Evolutionary conservation across 2,888 invertebrate species (phyloP).

Genomic region (Callinectes sapidus): DNA sequence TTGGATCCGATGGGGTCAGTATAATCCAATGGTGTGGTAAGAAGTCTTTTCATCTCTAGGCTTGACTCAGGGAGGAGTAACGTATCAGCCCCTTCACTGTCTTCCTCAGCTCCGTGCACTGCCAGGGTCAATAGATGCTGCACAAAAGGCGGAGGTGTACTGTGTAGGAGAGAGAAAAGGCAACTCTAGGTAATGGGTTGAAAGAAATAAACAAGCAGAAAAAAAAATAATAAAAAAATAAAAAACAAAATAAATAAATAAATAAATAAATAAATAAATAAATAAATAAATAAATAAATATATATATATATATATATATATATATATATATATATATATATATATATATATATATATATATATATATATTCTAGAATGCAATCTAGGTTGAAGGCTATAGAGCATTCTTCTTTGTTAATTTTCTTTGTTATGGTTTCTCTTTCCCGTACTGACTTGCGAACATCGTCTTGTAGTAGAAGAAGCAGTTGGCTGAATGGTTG

Average conservation of each 20-base stretch:
- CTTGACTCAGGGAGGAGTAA: slow-evolving; percentile 17
- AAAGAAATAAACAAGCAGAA: not conserved
- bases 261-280: not conserved
- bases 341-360: not conserved
- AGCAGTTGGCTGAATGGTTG: too few relatives aligned
- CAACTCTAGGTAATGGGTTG: not conserved
- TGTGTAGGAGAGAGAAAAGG: not conserved
- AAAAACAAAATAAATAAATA: not conserved
- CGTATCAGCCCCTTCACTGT: not conserved
- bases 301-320: slow-evolving; percentile 46
- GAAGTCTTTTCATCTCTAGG: slow-evolving; percentile 29
- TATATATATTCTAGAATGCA: too few relatives aligned
- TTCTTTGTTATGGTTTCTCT: too few relatives aligned
- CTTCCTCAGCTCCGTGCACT: not conserved
- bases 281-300: not conserved
- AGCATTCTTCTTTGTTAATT: too few relatives aligned
- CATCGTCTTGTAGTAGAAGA: too few relatives aligned
- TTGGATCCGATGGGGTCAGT: not conserved
- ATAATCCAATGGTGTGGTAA: not conserved
- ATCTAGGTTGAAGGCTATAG: too few relatives aligned
- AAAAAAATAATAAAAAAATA: not conserved
- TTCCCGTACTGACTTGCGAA: too few relatives aligned
- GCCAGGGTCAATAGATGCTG: slow-evolving; percentile 32
- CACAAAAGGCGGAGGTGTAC: slow-evolving; percentile 41
- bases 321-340: slow-evolving; percentile 43